Evolutionary conservation across 53 echinoderm and acorn worm genomes (phyloP).

Genomic region (Patiria pectinifera): DNA sequence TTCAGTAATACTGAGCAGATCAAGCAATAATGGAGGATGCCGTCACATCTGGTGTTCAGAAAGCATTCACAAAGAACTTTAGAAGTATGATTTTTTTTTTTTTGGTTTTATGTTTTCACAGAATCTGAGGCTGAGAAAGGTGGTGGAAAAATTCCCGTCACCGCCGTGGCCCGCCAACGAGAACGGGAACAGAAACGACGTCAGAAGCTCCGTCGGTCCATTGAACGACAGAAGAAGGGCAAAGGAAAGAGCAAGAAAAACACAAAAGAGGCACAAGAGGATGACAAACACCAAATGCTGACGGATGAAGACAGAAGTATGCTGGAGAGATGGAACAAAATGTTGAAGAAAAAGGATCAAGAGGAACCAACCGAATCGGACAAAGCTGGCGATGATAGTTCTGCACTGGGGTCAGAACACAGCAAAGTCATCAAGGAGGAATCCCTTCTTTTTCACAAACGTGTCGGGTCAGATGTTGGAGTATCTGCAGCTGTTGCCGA

Average conservation of each 20-base stretch:
- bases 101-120: background rate
- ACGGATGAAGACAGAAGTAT: conserved; percentile 86
- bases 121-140: conserved; percentile 67
- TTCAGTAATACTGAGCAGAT: too few relatives aligned
- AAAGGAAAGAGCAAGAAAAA: conserved; percentile 45
- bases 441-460: background rate
- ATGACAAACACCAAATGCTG: conserved; percentile 59
- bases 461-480: background rate
- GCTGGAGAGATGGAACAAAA: conserved; percentile 92
- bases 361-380: background rate
- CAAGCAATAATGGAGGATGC: too few relatives aligned
- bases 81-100: background rate
- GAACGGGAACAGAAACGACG: conserved; percentile 91
- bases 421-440: background rate
- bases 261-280: conserved; percentile 40
- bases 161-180: conserved; percentile 84
- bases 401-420: background rate
- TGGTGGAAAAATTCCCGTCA: conserved; percentile 83
- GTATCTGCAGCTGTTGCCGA: background rate
- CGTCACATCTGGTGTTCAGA: too few relatives aligned
- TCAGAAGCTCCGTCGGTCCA: conserved; percentile 68
- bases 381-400: background rate
- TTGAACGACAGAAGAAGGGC: conserved; percentile 72
- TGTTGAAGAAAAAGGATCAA: conserved; percentile 62
- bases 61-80: background rate